phyloP scores from a whole-genome alignment of 1,140 invertebrate genomes.

The Paraescarpia echinospica region DNA sequence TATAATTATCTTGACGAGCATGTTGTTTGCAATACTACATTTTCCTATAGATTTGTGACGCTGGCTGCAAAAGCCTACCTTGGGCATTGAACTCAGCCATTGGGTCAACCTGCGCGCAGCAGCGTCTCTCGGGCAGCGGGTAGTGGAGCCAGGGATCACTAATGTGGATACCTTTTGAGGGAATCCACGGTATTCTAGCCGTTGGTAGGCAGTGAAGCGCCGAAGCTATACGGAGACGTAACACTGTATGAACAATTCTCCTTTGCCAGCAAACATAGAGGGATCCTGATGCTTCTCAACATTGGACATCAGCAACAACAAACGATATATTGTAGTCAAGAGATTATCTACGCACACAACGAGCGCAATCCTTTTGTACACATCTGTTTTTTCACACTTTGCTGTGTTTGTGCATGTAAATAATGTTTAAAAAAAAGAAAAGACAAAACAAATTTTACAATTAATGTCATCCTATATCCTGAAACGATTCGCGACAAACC shows the following conservation, averaged over 20 bases:
- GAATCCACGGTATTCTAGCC: background rate
- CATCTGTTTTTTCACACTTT: no score
- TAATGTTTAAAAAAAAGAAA: background rate
- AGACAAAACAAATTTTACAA: background rate
- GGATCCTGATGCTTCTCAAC: background rate
- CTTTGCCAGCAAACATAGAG: background rate
- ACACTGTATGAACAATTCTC: background rate
- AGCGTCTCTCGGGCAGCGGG: background rate
- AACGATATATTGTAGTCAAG: no score
- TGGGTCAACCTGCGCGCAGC: background rate
- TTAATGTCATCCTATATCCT: background rate
- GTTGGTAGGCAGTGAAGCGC: background rate
- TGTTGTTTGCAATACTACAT: no score
- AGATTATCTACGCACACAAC: no score
- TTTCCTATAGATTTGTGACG: no score
- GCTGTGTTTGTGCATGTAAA: no score
- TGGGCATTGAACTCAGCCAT: background rate
- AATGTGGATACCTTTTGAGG: background rate
- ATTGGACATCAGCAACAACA: background rate
- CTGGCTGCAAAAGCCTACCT: background rate
- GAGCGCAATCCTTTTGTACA: no score
- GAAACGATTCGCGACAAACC: background rate
- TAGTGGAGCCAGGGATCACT: background rate
- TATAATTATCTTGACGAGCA: no score
- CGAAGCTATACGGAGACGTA: background rate